Conservation (phyloP, 2,888 invertebrate genomes). For the Ectemnius continuus region DNA sequence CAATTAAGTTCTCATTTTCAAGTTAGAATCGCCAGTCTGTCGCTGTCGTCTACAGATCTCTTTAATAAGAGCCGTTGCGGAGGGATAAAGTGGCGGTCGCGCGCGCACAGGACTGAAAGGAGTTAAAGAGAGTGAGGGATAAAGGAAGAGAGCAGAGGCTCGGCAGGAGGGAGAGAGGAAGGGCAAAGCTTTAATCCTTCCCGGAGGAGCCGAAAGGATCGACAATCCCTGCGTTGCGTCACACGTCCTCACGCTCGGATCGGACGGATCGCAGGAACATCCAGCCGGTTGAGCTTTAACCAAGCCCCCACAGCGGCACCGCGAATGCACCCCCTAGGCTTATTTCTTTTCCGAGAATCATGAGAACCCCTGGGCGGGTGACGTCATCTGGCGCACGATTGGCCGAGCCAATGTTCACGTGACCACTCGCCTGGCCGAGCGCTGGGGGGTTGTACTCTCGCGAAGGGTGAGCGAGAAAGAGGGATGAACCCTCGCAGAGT, state of each 20-base stretch:
- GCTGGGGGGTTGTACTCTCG: constrained; percentile 47
- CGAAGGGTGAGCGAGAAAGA: constrained; percentile 35
- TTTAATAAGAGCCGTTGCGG: not conserved
- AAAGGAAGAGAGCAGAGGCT: constrained; percentile 4
- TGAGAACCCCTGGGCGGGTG: constrained; percentile 71
- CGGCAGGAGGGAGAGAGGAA: constrained; percentile 14
- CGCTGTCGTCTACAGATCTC: not conserved
- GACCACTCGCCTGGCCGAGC: constrained; percentile 59
- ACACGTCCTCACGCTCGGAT: constrained; percentile 52
- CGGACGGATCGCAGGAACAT: constrained; percentile 51
- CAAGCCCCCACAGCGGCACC: constrained; percentile 31
- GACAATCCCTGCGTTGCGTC: constrained; percentile 55
- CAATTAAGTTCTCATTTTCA: no score
- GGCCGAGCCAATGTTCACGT: constrained; percentile 71
- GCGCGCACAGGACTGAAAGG: not conserved
- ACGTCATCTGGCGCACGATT: constrained; percentile 69
- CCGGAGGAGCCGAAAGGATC: constrained; percentile 51
- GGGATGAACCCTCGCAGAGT: constrained; percentile 17
- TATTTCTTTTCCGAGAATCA: constrained; percentile 31
- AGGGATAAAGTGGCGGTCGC: not conserved
- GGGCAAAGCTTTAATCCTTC: constrained; percentile 44
- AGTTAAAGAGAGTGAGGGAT: not conserved
- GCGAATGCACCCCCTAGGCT: constrained; percentile 45
- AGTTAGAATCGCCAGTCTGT: not conserved
- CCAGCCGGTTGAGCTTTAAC: constrained; percentile 22